Base-by-base conservation (phyloP, 2,888 invertebrate genomes). In the Agrenia bidenticulata region DNA sequence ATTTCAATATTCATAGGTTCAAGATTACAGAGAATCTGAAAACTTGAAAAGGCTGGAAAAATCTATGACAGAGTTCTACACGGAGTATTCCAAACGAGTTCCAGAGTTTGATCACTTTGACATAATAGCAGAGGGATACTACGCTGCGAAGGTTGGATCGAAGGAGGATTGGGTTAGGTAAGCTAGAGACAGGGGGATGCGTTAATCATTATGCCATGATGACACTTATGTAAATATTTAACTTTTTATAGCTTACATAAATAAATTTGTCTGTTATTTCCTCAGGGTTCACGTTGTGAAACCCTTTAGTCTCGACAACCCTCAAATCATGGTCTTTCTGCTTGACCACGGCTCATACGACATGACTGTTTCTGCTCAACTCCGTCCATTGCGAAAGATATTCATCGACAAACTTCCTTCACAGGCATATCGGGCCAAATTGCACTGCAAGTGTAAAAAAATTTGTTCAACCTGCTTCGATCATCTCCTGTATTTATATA, bases 301-400 rank as follows among this genome's bases (percentile, higher is more conserved):
- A 19, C 70, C 72, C 0, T 69, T 69, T 49, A 70, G 58, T 37
- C 58, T 49, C 21, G 72, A 73, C 37, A 68, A 70, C 15, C 72
- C 67, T 17, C 70, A 70, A 61, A 72, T 72, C n/a, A 70, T 72
- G 68, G 66, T 67, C 1, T 64, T 65, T 59, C 63, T 72, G 45
- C 32, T 72, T 19, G 73, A 73, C 53, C 68, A 73, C 50, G 72
- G 73, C 32, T 70, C 70, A 39, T 73, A 67, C 39, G 69, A 63
- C 24, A 70, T 70, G 65, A 67, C 65, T 61, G 70, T 72, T 42
- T 67, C 67, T 21, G 56, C 65, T 13, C 64, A 67, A 37, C 53
- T 73, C 5, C 56, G 72, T 53, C 72, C 72, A 9, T 54, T 73
- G 24, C 55, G 68, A 26, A 70, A 68, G 53, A 61, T 61, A 17